Conservation (phyloP, 2,797 vertebrate species). For the Onychomys torridus region DNA sequence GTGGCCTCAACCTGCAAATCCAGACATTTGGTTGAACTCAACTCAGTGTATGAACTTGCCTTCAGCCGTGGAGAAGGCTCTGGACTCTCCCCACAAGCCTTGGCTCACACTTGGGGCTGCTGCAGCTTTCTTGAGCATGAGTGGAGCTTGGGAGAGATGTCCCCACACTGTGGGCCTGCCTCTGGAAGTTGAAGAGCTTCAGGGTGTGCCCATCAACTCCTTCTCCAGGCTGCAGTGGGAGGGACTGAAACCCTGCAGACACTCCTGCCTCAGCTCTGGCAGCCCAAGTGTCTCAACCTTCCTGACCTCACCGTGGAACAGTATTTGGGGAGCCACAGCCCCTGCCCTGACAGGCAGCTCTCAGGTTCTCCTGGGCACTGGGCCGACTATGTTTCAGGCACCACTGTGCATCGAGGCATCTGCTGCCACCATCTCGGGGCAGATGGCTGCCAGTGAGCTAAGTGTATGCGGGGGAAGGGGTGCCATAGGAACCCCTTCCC, state of each 20-base stretch:
- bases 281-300: not conserved
- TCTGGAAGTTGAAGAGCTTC: not conserved
- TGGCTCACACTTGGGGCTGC: accelerated
- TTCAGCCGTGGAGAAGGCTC: too few relatives aligned
- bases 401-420: constrained; percentile 75
- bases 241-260: not conserved
- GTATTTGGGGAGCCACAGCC: not conserved
- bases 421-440: constrained; percentile 79
- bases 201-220: not conserved
- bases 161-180: not conserved
- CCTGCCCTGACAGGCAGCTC: not conserved
- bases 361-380: constrained; percentile 59
- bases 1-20: too few relatives aligned
- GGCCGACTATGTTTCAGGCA: constrained; percentile 77
- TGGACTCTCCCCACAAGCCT: not conserved
- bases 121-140: not conserved
- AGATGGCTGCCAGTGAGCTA: constrained; percentile 79
- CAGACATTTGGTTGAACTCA: accelerated
- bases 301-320: not conserved
- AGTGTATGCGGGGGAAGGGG: constrained; percentile 72
- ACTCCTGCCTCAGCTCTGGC: not conserved
- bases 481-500: constrained; percentile 80
- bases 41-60: not conserved
- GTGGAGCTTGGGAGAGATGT: not conserved
- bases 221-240: not conserved